These are phyloP conservation scores for Dipodomys stephensi DNA, from an alignment of 2,113 vertebrate genomes.

Conservation along the genomic window DNA sequence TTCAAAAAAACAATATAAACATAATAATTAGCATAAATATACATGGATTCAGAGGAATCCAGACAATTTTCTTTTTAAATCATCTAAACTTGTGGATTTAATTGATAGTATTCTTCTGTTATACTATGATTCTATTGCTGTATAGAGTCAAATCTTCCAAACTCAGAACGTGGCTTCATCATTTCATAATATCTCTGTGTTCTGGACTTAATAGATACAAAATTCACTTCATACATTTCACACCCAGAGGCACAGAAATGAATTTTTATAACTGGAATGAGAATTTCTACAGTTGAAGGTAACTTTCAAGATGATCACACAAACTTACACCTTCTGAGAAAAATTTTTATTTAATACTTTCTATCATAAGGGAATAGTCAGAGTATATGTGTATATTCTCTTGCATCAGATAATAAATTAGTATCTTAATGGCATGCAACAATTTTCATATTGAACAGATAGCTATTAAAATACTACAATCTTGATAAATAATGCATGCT, in stretches of 20 bases:
- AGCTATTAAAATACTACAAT: conserved; percentile 32
- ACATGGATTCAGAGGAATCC: background rate
- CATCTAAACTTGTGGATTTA: background rate
- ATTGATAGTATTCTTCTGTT: background rate
- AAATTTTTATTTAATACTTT: conserved; percentile 14
- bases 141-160: background rate
- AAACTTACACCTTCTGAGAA: background rate
- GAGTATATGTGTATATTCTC: background rate
- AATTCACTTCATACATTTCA: conserved; percentile 7
- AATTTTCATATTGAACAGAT: conserved; percentile 65
- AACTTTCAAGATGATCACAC: background rate
- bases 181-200: background rate
- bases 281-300: background rate
- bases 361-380: background rate
- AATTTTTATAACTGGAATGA: background rate
- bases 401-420: conserved; percentile 39
- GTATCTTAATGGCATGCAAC: conserved; percentile 10
- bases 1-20: conserved; percentile 69
- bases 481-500: conserved; percentile 54
- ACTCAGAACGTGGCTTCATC: background rate
- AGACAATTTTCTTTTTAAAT: too few species aligned
- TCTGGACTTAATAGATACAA: background rate
- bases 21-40: background rate
- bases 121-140: background rate
- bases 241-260: background rate